phyloP scores from a whole-genome alignment of 1,140 invertebrate species.

The Bombyx mori region ASM3026992v2 NC_085118.1:7494501-7495000 shows the following conservation, averaged over 20 bases:
- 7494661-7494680: slow-evolving; percentile 36
- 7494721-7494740: slow-evolving; percentile 48
- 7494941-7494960: slow-evolving; percentile 75
- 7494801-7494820: slow-evolving; percentile 64
- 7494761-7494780: slow-evolving; percentile 62
- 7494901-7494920: slow-evolving; percentile 77
- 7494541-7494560: slow-evolving; percentile 61
- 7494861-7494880: slow-evolving; percentile 60
- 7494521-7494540: slow-evolving; percentile 69
- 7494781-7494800: slow-evolving; percentile 58
- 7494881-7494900: slow-evolving; percentile 56
- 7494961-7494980: slow-evolving; percentile 70
- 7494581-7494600: slow-evolving; percentile 56
- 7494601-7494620: slow-evolving; percentile 52
- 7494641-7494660: slow-evolving; percentile 48
- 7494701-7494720: slow-evolving; percentile 40
- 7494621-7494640: slow-evolving; percentile 25
- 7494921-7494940: slow-evolving; percentile 80
- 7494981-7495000: slow-evolving; percentile 48
- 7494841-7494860: slow-evolving; percentile 50
- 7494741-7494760: slow-evolving; percentile 65
- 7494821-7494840: slow-evolving; percentile 67
- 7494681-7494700: slow-evolving; percentile 44
- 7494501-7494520: slow-evolving; percentile 43
- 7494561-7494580: slow-evolving; percentile 36